Evolutionary conservation across 2,888 invertebrate species (phyloP), one percentile per base, ranked within the genome.

Genomic region (Ochropacha duplaris): DNA sequence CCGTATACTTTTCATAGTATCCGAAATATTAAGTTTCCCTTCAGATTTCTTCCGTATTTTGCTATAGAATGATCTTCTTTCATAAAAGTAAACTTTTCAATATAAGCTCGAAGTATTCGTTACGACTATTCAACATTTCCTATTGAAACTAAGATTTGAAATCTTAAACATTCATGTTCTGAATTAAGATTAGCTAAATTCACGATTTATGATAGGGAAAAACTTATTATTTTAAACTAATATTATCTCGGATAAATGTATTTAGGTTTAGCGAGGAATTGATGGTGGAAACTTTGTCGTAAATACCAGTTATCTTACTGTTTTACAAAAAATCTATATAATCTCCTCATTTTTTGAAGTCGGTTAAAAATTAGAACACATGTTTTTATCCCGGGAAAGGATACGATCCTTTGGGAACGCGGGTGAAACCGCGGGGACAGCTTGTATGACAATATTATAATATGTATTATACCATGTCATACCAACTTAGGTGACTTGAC

Each of bases 131-230:
- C 26, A 56, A 49, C 26, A 11, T 51, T 56, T 52, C 51, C 56
- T 39, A 50, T 51, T 28, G 51, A 52, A 51, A 51, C 24, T 52
- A 52, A 19, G 26, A 49, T 26, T 28, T 52, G 39, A 44, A 44
- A 26, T 52, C 44, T 44, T 56, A 11, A 57, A 55, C 60, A 54
- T 60, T 60, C 52, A 22, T 52, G 52, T 16, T 24, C 55, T 60
- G 62, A 63, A 63, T 63, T 57, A 57, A 58, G 60, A 60, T 63
- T 56, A 60, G 60, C 55, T 22, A 14, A 44, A 39, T 58, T n/a
- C n/a, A n/a, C n/a, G n/a, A n/a, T n/a, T n/a, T n/a, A n/a, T n/a
- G n/a, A n/a, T n/a, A n/a, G n/a, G n/a, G n/a, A n/a, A n/a, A n/a
- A n/a, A n/a, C n/a, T n/a, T n/a, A n/a, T 14, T n/a, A 50, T n/a